Evolutionary conservation across 2,113 vertebrate genomes (phyloP).

Genomic region (Larimichthys crocea): DNA sequence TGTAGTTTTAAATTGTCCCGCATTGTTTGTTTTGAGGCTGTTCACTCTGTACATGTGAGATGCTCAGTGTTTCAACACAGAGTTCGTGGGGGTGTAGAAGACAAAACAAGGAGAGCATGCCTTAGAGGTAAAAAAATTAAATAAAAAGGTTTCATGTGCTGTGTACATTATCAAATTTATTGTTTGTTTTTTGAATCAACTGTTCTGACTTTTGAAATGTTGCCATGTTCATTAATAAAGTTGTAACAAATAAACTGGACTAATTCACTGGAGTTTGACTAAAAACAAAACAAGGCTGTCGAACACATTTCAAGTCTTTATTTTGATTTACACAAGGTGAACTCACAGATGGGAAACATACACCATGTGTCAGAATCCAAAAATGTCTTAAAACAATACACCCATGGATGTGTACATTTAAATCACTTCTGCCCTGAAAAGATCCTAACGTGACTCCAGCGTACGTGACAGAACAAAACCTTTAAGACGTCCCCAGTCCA

Average conservation of each 20-base stretch:
- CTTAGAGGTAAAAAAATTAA: constrained; percentile 91
- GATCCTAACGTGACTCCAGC: too few species aligned
- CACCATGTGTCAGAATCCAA: too few species aligned
- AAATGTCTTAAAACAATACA: too few species aligned
- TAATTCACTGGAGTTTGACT: not conserved
- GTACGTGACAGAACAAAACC: too few species aligned
- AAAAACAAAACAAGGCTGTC: too few species aligned
- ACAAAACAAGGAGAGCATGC: constrained; percentile 92
- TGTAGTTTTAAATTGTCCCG: constrained; percentile 65
- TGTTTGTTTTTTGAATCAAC: constrained; percentile 48
- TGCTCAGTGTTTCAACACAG: constrained; percentile 92
- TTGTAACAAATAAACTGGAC: constrained; percentile 71
- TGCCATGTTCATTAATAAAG: constrained; percentile 85
- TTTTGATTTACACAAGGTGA: not conserved
- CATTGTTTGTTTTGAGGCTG: constrained; percentile 57
- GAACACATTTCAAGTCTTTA: too few species aligned
- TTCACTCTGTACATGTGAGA: constrained; percentile 88
- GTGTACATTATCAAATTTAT: constrained; percentile 73
- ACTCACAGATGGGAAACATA: too few species aligned
- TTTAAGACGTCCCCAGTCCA: too few species aligned
- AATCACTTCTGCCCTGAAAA: too few species aligned
- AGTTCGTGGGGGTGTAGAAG: constrained; percentile 91
- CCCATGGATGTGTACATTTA: too few species aligned
- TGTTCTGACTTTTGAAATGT: constrained; percentile 76
- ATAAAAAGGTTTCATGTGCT: constrained; percentile 70